A percentile compares a stretch with the other conserved stretches of the same genome.
These are phyloP conservation scores for Oophaga pumilio DNA, from an alignment of 2,113 vertebrate genomes.

Conservation along the genomic window DNA sequence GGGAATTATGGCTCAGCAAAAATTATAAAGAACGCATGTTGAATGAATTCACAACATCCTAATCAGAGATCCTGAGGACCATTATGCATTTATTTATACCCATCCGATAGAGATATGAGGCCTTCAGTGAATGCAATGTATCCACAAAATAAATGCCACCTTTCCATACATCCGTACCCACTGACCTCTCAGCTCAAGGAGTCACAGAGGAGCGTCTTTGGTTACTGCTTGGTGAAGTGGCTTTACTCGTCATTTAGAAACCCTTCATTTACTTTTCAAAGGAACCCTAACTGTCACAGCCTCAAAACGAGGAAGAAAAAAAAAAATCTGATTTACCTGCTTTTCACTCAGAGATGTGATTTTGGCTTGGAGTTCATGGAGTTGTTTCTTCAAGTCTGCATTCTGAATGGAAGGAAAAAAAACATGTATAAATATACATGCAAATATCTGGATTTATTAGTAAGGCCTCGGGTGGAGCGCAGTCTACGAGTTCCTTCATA, in stretches of 20 bases:
- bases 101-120: neutral
- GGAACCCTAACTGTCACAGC: neutral
- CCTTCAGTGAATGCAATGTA: neutral
- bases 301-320: too few relatives aligned
- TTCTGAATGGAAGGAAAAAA: slow-evolving; percentile 75
- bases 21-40: too few relatives aligned
- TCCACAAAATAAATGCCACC: neutral
- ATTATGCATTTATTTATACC: neutral
- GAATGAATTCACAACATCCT: neutral
- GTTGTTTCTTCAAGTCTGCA: slow-evolving; percentile 98
- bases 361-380: slow-evolving; percentile 98
- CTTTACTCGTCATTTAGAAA: neutral
- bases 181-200: neutral
- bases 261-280: neutral
- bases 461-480: neutral
- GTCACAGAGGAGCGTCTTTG: neutral
- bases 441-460: neutral
- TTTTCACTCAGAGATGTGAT: slow-evolving; percentile 98
- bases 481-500: too few relatives aligned
- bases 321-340: slow-evolving; percentile 79
- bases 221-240: neutral
- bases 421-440: neutral
- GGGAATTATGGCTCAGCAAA: neutral
- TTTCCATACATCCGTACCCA: neutral
- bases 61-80: neutral